Evolutionary conservation across 2,113 vertebrate species (phyloP), one percentile per base, ranked within the genome.

Genomic region (Pungitius pungitius): DNA sequence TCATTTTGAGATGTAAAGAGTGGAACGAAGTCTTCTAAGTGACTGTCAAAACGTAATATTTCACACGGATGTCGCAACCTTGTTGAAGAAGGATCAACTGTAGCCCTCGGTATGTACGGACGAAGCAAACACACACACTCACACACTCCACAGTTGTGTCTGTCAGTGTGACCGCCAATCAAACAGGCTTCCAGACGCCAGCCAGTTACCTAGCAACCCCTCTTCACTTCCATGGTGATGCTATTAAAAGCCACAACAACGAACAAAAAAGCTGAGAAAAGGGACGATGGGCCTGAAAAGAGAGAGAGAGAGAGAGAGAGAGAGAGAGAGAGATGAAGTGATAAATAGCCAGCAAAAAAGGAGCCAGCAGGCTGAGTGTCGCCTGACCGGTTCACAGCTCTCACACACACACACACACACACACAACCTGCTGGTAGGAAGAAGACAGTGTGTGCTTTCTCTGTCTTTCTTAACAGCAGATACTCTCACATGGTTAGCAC

Each of bases 171-270:
- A 77, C 68, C 74, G 69, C 87, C 89, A 86, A 90, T 92, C 87
- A 89, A 85, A 88, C 77, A 83, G 76, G 77, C 47, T 83, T 86
- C 80, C 84, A 90, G 94, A 94, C 87, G 92, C 93, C 87, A 86
- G 88, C 85, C 87, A 87, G 90, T 94, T 93, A 70, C 93, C 87
- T 92, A 93, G 93, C 92, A 93, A 94, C 93, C 80, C 63, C 81
- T 77, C 82, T 77, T 88, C 89, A 88, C 87, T 92, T 89, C 91
- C 88, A 87, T 90, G 89, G 92, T 62, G 83, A 92, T 89, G 92
- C 92, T 93, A 92, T 92, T 89, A 91, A 93, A 94, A 90, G 91
- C 81, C 80, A 74, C 85, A 83, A 85, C 88, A 89, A 83, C 80
- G 66, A 7, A 35, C 33, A 77, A 80, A 81, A 43, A 47, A 20